These are phyloP conservation scores for Sitophilus oryzae DNA, from an alignment of 1,140 invertebrate species.

Conservation along the genomic window DNA sequence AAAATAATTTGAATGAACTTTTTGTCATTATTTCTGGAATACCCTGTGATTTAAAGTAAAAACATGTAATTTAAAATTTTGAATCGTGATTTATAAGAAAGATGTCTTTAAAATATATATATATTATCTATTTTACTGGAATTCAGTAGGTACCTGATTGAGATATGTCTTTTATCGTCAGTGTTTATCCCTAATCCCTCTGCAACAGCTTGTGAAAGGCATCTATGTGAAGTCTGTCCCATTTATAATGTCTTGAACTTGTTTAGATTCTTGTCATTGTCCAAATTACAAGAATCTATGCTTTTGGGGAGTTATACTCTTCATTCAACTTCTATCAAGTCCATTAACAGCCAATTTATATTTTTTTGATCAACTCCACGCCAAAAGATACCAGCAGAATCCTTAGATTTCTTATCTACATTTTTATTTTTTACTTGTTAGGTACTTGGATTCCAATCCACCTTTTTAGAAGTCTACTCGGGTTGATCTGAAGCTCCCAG, in stretches of 20 bases:
- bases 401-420: slow-evolving; percentile 22
- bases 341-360: slow-evolving; percentile 68
- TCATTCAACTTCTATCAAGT: slow-evolving; percentile 66
- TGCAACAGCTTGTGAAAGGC: slow-evolving; percentile 58
- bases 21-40: too few relatives aligned
- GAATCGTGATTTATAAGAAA: too few relatives aligned
- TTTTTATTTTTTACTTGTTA: slow-evolving; percentile 20
- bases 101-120: too few relatives aligned
- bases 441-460: slow-evolving; percentile 23
- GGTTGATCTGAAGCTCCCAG: slow-evolving; percentile 9
- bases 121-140: too few relatives aligned
- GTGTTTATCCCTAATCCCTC: too few relatives aligned
- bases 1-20: too few relatives aligned
- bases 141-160: too few relatives aligned
- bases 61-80: too few relatives aligned
- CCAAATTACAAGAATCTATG: slow-evolving; percentile 67
- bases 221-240: slow-evolving; percentile 74
- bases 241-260: slow-evolving; percentile 80
- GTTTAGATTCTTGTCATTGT: slow-evolving; percentile 67
- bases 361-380: slow-evolving; percentile 48
- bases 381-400: slow-evolving; percentile 29
- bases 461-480: slow-evolving; percentile 35
- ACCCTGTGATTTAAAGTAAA: too few relatives aligned
- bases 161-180: too few relatives aligned
- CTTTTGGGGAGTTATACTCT: slow-evolving; percentile 65